Base-by-base conservation (phyloP, 2,797 vertebrate species). In the Clarias platycephalus region DNA sequence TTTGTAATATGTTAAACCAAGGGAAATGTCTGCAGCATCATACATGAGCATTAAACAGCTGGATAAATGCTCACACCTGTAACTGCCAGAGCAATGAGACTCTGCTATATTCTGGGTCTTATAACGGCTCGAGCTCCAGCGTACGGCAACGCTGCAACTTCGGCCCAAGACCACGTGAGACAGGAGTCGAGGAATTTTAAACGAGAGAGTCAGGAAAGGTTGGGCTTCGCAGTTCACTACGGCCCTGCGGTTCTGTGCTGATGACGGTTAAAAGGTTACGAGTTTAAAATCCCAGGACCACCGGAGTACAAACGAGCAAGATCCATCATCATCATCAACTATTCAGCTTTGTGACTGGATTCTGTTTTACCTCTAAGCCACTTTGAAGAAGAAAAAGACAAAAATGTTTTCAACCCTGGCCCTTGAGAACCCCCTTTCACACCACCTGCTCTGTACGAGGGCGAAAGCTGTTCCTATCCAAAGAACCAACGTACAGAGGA, bases 21-120 rank as follows among this genome's bases (percentile, higher is more conserved):
- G 9, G 5, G 8, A 37, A 12, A 10, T 89, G 89, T 90, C 8
- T 53, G 90, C 90, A 90, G 90, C 81, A 83, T 86, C 58, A 90
- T 91, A 90, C 90, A 91, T 87, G 90, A 87, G 89, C 90, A 88
- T 85, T 68, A 90, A 85, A 81, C 31, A 40, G 72, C 89, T 91
- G 84, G 67, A 88, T 88, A 64, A 66, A 88, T 89, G 88, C 89
- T 76, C 89, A 91, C 90, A 91, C 89, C 90, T 91, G 90, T 84
- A 89, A 89, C 90, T 90, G 90, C 88, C 85, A 83, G 74, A 64
- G 63, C 8, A 22, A 10, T 80, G 34, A 1, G 2, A 37, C 5
- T 55, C 80, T 82, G 70, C 62, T 87, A 22, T 91, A 81, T 15
- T 90, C 68, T 90, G 85, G 90, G 88, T 91, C 87, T 82, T 26